A percentile compares a stretch with the other conserved stretches of the same genome.
These are phyloP conservation scores for Nymphalis io DNA, from an alignment of 1,140 invertebrate species.

Conservation along the genomic window DNA sequence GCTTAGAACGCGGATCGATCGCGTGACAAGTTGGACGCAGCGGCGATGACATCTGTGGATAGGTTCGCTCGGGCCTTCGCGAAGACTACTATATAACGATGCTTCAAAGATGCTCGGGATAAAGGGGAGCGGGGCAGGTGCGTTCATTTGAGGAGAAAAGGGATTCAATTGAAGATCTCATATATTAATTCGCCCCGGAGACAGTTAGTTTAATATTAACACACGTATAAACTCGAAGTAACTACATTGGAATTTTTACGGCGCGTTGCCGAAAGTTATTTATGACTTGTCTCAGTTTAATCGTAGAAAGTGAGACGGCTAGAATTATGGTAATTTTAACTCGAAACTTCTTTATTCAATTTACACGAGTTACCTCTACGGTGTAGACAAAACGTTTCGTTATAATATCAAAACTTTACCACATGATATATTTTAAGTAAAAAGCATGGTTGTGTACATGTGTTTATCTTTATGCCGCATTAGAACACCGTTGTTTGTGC, in stretches of 20 bases:
- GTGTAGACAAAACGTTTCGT: slow-evolving; percentile 8
- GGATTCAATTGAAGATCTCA: slow-evolving; percentile 34
- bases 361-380: background rate
- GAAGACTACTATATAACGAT: slow-evolving; percentile 36
- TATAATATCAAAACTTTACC: slow-evolving; percentile 5
- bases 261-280: slow-evolving; percentile 22
- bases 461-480: slow-evolving; percentile 34
- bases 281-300: slow-evolving; percentile 16
- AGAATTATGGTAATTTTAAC: slow-evolving; percentile 10
- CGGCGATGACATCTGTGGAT: slow-evolving; percentile 38
- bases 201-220: slow-evolving; percentile 22
- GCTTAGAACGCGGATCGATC: slow-evolving; percentile 31
- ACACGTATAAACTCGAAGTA: background rate
- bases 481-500: slow-evolving; percentile 34
- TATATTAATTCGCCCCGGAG: slow-evolving; percentile 30
- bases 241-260: slow-evolving; percentile 18
- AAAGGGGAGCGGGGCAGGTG: slow-evolving; percentile 36
- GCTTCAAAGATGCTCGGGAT: slow-evolving; percentile 38
- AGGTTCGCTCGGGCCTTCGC: slow-evolving; percentile 32
- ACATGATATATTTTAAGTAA: slow-evolving; percentile 11
- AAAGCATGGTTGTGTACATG: slow-evolving; percentile 17
- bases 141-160: slow-evolving; percentile 30
- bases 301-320: slow-evolving; percentile 13
- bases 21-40: slow-evolving; percentile 32
- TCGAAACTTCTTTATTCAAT: slow-evolving; percentile 3